Base-by-base conservation (phyloP, 1,140 invertebrate species). In the Anagrus nilaparvatae region DNA sequence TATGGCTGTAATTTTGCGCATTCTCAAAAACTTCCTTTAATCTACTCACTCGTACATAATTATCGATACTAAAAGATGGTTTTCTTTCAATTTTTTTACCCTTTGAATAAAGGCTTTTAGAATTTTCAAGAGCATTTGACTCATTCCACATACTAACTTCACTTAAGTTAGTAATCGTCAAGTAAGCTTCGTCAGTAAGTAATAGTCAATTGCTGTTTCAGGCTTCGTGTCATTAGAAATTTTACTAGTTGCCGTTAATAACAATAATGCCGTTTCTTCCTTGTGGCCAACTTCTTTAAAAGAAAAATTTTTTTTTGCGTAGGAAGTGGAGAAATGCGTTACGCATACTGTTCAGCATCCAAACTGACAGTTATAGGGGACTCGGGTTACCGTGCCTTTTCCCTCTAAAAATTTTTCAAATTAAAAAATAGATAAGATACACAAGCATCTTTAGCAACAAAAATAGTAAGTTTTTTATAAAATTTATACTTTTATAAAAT, bases 121-220 rank as follows among this genome's bases (percentile, higher is more conserved):
- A 41, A 17, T 24, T 29, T 19, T 46, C 42, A 38, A 45, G 41
- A 32, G 9, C 31, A 14, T 17, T n/a, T 3, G 20, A 21, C 2
- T 44, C 44, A 8, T 41, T 47, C 12, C 27, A 20, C 8, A 47
- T 10, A 5, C 17, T 51, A 2, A 51, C 43, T 3, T 20, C 13
- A 5, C 4, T 14, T 2, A 47, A 29, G 3, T 16, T 12, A 4
- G 23, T 24, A 6, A 20, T 24, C 6, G 35, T 13, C 7, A 9
- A 37, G 13, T 14, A 13, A 4, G 35, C 35, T 14, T 37, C 35
- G 35, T 37, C n/a, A n/a, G n/a, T n/a, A n/a, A n/a, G n/a, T n/a
- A n/a, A n/a, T n/a, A n/a, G n/a, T n/a, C n/a, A n/a, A n/a, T n/a
- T n/a, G n/a, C n/a, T n/a, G n/a, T n/a, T n/a, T n/a, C n/a, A 10